A percentile compares a stretch with the other conserved stretches of the same genome.
Evolutionary conservation across 2,113 vertebrate species (phyloP).

Genomic region (Pandion haliaetus): DNA sequence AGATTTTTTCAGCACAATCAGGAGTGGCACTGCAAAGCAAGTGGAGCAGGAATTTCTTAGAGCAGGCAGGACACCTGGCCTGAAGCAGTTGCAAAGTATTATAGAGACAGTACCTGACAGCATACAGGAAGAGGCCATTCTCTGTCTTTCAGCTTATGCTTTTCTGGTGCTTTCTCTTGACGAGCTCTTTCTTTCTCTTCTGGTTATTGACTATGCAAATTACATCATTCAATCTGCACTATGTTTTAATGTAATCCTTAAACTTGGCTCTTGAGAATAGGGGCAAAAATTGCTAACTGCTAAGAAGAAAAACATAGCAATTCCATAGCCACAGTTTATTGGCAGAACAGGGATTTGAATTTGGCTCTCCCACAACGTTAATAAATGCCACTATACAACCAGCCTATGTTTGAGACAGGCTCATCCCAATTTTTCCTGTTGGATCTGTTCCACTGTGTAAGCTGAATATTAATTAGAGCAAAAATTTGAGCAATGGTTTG

Average conservation of each 20-base stretch:
- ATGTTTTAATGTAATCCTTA: background rate
- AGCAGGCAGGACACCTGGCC: background rate
- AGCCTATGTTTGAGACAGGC: background rate
- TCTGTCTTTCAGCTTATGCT: background rate
- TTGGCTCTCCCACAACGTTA: background rate
- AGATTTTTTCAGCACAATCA: background rate
- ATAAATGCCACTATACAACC: background rate
- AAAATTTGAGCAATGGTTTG: background rate
- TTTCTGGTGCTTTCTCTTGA: background rate
- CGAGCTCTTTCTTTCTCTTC: background rate
- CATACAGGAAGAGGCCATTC: background rate
- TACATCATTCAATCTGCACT: background rate
- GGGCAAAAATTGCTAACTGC: background rate
- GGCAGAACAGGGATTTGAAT: background rate
- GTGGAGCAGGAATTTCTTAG: background rate
- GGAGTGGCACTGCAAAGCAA: background rate
- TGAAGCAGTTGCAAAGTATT: background rate
- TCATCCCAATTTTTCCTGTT: background rate
- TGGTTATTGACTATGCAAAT: background rate
- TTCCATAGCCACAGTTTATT: background rate
- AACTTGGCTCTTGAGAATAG: background rate
- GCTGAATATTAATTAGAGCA: background rate
- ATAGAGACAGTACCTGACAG: background rate
- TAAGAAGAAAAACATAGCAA: background rate
- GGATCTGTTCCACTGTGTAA: background rate